These are phyloP conservation scores for Prionace glauca DNA, from an alignment of 2,797 vertebrate species.

Conservation along the genomic window DNA sequence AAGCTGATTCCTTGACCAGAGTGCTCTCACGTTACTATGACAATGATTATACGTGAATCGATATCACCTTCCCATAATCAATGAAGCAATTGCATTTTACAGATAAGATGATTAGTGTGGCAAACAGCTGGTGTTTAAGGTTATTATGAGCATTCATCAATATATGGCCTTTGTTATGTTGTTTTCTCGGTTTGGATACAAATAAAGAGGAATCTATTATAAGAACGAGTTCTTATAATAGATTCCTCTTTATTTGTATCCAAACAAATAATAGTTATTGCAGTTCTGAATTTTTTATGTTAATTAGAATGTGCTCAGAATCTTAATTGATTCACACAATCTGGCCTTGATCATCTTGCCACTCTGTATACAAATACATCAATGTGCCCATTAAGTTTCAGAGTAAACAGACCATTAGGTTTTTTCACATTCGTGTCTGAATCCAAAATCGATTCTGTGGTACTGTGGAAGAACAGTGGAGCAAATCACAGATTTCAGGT, in stretches of 20 bases:
- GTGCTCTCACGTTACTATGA: not conserved
- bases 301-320: not conserved
- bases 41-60: not conserved
- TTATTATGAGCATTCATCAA: not conserved
- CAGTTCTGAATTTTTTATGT: not conserved
- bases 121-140: not conserved
- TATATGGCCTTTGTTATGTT: not conserved
- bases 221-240: not conserved
- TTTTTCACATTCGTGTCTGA: not conserved
- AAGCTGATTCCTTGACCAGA: slow-evolving; percentile 48
- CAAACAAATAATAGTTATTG: too few relatives aligned
- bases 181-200: not conserved
- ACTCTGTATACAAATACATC: not conserved
- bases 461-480: not conserved
- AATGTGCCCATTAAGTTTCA: not conserved
- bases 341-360: not conserved
- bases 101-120: not conserved
- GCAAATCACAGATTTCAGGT: not conserved
- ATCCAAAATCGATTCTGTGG: not conserved
- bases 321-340: not conserved
- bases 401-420: not conserved
- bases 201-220: not conserved
- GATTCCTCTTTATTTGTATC: too few relatives aligned
- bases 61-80: not conserved
- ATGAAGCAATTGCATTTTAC: not conserved